Percentiles rank a stretch among this genome's conserved stretches.
Evolutionary conservation across 2,888 invertebrate species (phyloP).

Genomic region (Dasypolia templi): DNA sequence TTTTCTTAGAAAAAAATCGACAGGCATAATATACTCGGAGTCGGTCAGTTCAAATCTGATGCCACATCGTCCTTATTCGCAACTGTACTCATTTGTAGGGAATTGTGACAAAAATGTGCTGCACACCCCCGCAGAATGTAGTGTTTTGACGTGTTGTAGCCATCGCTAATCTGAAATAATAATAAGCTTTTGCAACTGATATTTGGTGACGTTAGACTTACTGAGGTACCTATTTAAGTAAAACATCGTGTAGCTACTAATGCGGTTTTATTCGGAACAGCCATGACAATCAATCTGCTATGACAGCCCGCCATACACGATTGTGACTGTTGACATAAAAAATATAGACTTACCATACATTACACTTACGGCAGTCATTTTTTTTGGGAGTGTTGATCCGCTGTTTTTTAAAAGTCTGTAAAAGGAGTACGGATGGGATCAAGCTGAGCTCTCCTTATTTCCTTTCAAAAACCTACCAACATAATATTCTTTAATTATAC

Average conservation of each 20-base stretch:
- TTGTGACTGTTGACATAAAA: too few species aligned
- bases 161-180: not conserved
- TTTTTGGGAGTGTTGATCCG: not conserved
- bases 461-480: not conserved
- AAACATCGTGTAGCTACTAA: too few species aligned
- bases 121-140: not conserved
- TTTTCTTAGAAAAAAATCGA: conserved; percentile 35
- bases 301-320: too few species aligned
- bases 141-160: conserved; percentile 4
- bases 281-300: too few species aligned
- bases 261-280: too few species aligned
- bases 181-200: not conserved
- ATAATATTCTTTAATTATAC: not conserved
- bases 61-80: conserved; percentile 47
- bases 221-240: too few species aligned
- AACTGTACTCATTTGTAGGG: conserved; percentile 19
- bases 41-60: conserved; percentile 36
- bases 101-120: conserved; percentile 15
- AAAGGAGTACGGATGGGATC: not conserved
- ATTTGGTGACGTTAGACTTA: not conserved
- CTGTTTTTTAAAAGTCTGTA: not conserved
- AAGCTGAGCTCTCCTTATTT: not conserved
- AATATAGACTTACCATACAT: too few species aligned
- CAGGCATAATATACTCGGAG: conserved; percentile 36
- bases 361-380: not conserved